These are phyloP conservation scores for Andrena bucephala DNA, from an alignment of 2,888 invertebrate genomes.

Conservation along the genomic window DNA sequence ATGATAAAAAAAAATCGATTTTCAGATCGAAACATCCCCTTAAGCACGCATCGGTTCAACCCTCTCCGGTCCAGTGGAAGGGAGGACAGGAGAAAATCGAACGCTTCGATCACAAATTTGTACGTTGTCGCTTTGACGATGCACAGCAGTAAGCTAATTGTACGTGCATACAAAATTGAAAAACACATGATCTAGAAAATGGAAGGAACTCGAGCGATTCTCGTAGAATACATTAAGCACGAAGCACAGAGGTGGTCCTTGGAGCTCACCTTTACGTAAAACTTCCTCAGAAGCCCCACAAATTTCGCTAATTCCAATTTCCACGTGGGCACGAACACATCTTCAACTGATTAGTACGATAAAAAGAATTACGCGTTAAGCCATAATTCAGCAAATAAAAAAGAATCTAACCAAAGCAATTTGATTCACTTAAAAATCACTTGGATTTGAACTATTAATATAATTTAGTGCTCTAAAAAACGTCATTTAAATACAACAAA, in stretches of 20 bases:
- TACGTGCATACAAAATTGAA: slow-evolving; percentile 50
- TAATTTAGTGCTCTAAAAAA: neutral
- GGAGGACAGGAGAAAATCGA: slow-evolving; percentile 4
- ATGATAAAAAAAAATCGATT: no score
- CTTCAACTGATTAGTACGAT: neutral
- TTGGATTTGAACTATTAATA: neutral
- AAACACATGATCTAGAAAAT: slow-evolving; percentile 41
- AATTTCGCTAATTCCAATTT: slow-evolving; percentile 7
- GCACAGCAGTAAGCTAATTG: slow-evolving; percentile 25
- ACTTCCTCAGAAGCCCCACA: slow-evolving; percentile 7
- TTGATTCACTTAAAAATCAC: neutral
- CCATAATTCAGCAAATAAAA: slow-evolving; percentile 16
- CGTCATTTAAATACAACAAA: slow-evolving; percentile 19
- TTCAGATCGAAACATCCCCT: no score
- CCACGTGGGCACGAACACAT: slow-evolving; percentile 4
- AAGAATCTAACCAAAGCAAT: neutral
- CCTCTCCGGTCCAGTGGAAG: neutral
- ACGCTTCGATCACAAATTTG: neutral
- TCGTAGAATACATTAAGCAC: slow-evolving; percentile 28
- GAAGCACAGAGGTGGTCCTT: slow-evolving; percentile 10
- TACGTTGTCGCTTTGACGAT: neutral
- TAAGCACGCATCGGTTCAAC: slow-evolving; percentile 19
- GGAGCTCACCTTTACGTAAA: slow-evolving; percentile 4
- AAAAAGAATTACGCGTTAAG: slow-evolving; percentile 14
- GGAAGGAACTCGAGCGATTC: slow-evolving; percentile 49